Evolutionary conservation across 1,140 invertebrate species (phyloP).

Genomic region (Lucilia cuprina): DNA sequence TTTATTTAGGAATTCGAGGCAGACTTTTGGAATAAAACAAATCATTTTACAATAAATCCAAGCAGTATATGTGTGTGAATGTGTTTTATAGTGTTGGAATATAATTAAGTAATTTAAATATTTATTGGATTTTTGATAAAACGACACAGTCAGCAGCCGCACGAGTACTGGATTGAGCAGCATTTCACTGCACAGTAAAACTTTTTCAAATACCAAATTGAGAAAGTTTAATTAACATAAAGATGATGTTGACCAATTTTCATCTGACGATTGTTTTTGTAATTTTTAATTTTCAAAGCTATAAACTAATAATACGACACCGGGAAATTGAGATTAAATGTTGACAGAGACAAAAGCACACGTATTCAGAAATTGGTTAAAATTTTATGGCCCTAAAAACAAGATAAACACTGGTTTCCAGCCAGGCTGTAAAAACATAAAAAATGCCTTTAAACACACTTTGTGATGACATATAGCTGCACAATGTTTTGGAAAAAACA

Average conservation of each 20-base stretch:
- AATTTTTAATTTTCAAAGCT: not conserved
- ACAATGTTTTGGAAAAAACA: not conserved
- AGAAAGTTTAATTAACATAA: slow-evolving; percentile 30
- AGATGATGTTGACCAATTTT: not conserved
- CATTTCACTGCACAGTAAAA: not conserved
- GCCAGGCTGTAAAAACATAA: not conserved
- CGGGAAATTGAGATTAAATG: not conserved
- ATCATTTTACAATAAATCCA: not conserved
- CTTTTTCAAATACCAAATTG: not conserved
- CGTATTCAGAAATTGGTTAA: not conserved
- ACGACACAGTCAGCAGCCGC: not conserved
- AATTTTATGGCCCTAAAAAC: slow-evolving; percentile 4
- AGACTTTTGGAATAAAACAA: not conserved
- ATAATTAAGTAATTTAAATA: slow-evolving; percentile 34
- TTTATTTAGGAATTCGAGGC: too few relatives aligned
- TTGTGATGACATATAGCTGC: not conserved
- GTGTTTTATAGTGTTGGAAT: not conserved
- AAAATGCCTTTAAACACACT: not conserved
- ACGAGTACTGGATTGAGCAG: not conserved
- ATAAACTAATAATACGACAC: slow-evolving; percentile 4
- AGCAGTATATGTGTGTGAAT: not conserved
- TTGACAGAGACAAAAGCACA: not conserved
- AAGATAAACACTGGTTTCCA: not conserved
- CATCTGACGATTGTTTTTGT: not conserved
- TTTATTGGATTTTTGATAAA: slow-evolving; percentile 28